phyloP scores from a whole-genome alignment of 64 coral and sea anemone genomes.

The Hydrozoanthus tunicans region DNA sequence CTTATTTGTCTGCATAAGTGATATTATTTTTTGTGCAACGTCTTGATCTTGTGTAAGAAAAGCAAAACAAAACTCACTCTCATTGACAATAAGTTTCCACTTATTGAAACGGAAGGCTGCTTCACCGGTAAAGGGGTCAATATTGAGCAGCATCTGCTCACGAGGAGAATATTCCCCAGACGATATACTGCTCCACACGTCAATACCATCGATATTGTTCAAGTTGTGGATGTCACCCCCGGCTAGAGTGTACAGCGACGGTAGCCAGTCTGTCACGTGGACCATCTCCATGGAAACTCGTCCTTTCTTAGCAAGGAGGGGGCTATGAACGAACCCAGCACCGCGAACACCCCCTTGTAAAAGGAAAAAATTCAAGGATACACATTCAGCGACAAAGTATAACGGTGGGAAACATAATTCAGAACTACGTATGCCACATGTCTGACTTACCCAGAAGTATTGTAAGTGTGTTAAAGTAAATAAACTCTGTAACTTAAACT shows the following conservation, averaged over 20 bases:
- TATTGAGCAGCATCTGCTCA: conserved; percentile 68
- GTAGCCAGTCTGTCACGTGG: conserved; percentile 94
- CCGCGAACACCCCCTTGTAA: conserved; percentile 84
- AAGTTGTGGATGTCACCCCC: conserved; percentile 84
- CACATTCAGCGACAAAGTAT: too few relatives aligned
- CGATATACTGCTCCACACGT: conserved; percentile 66
- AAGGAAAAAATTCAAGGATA: too few relatives aligned
- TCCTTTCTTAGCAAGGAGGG: conserved; percentile 68
- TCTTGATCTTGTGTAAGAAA: too few relatives aligned
- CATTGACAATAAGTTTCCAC: conserved; percentile 78
- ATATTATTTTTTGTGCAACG: too few relatives aligned
- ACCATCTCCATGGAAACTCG: conserved; percentile 88
- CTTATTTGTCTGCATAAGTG: too few relatives aligned
- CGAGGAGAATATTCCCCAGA: conserved; percentile 44
- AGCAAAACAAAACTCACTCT: conserved; percentile 7
- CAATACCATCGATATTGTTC: conserved; percentile 69
- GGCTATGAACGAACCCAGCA: conserved; percentile 88
- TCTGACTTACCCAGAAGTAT: too few relatives aligned
- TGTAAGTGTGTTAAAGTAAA: too few relatives aligned
- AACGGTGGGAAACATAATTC: too few relatives aligned
- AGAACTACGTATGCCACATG: too few relatives aligned
- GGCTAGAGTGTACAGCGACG: conserved; percentile 81
- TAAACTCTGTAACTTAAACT: too few relatives aligned
- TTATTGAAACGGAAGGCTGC: conserved; percentile 56
- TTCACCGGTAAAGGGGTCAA: conserved; percentile 51